phyloP scores from a whole-genome alignment of 2,888 invertebrate species.

The Hipparchia sbordonii region DNA sequence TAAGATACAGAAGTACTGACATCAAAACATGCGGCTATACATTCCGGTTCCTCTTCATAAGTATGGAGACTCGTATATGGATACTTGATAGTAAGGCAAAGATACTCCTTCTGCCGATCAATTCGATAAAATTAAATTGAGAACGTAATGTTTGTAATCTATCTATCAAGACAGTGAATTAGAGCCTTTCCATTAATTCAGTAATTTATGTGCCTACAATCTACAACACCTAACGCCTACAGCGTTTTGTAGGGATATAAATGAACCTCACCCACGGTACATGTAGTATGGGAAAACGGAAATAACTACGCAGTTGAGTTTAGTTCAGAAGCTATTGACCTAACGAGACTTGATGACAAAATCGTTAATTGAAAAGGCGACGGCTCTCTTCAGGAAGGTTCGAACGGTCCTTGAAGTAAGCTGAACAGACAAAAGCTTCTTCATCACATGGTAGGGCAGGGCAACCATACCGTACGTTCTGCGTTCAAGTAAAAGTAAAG shows the following conservation, averaged over 20 bases:
- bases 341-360: conserved; percentile 14
- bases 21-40: conserved; percentile 15
- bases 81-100: too few relatives aligned
- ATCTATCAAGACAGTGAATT: too few relatives aligned
- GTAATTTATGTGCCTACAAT: too few relatives aligned
- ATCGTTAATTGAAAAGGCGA: conserved; percentile 22
- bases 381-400: conserved; percentile 22
- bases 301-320: not conserved
- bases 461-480: conserved; percentile 3
- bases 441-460: conserved; percentile 2
- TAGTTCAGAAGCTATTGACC: conserved; percentile 11
- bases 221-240: too few relatives aligned
- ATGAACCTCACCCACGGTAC: too few relatives aligned
- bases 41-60: not conserved
- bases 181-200: too few relatives aligned
- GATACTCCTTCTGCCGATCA: too few relatives aligned
- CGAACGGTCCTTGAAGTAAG: conserved; percentile 25
- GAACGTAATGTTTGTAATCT: too few relatives aligned
- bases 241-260: too few relatives aligned
- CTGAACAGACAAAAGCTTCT: conserved; percentile 23
- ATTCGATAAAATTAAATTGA: too few relatives aligned
- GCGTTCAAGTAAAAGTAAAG: too few relatives aligned
- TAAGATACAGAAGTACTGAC: conserved; percentile 26
- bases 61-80: not conserved
- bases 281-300: too few relatives aligned